Percentiles rank a stretch among this genome's conserved stretches.
Evolutionary conservation across 1,140 invertebrate genomes (phyloP).

Genomic region (Orius insidiosus): DNA sequence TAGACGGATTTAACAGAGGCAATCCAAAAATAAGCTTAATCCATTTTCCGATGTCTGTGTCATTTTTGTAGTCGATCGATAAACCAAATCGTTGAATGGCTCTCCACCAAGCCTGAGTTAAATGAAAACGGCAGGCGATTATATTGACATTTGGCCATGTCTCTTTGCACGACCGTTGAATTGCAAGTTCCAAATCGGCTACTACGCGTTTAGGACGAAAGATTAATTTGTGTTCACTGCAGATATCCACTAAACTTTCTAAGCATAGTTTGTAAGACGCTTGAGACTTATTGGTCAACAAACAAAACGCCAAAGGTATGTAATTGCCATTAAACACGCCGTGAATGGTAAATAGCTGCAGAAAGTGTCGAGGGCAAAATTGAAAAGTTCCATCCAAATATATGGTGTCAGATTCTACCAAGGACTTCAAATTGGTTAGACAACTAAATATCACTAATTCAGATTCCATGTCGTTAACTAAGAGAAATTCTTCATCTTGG

Average conservation of each 20-base stretch:
- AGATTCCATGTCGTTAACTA: no score
- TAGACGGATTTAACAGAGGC: no score
- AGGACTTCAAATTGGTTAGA: no score
- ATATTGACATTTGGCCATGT: neutral
- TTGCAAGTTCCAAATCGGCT: neutral
- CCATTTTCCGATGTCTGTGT: neutral
- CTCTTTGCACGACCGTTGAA: neutral
- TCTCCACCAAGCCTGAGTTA: neutral
- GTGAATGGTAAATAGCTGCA: neutral
- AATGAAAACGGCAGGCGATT: slow-evolving; percentile 3
- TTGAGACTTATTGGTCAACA: neutral
- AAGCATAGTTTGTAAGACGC: neutral
- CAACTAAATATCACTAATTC: no score
- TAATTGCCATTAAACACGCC: neutral
- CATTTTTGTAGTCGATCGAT: neutral
- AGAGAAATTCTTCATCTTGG: no score
- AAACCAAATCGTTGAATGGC: neutral
- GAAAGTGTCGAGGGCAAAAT: no score
- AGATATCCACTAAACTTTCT: neutral
- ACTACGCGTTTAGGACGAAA: neutral
- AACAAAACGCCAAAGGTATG: slow-evolving; percentile 1
- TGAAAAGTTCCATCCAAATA: no score
- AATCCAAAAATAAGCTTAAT: no score
- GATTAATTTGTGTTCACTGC: neutral
- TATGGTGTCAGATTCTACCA: no score